phyloP scores from a whole-genome alignment of 1,140 invertebrate genomes.

The Spodoptera frugiperda region DNA sequence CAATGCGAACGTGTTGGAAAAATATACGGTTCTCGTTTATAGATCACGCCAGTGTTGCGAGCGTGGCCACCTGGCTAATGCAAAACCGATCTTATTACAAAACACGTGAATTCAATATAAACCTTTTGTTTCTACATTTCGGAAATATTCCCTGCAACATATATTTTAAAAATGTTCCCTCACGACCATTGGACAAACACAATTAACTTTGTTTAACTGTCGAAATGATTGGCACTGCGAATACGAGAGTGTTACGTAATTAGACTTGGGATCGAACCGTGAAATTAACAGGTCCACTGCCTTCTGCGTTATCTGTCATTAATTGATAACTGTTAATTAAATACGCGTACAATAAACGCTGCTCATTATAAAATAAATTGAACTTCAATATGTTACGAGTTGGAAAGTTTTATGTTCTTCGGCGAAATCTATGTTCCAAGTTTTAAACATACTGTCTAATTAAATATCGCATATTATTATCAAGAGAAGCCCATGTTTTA shows the following conservation, averaged over 20 bases:
- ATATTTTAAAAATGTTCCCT: not conserved
- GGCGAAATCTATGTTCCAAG: no score
- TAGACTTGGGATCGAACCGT: not conserved
- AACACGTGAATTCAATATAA: not conserved
- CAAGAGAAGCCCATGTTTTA: no score
- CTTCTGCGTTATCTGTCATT: not conserved
- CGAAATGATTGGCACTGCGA: slow-evolving; percentile 6
- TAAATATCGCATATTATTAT: no score
- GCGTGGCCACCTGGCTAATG: not conserved
- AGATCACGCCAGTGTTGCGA: not conserved
- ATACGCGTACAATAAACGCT: not conserved
- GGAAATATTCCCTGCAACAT: not conserved
- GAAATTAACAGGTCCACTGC: slow-evolving; percentile 2
- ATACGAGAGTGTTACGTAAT: not conserved
- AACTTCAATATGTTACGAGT: no score
- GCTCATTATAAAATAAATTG: no score
- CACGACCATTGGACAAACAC: slow-evolving; percentile 2
- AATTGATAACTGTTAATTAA: not conserved
- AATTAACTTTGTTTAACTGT: slow-evolving; percentile 6
- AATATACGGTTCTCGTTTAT: not conserved
- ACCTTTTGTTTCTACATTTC: slow-evolving; percentile 1
- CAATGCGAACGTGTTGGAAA: not conserved
- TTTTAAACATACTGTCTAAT: no score
- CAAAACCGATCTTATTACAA: slow-evolving; percentile 5
- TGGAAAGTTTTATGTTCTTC: no score